Base-by-base conservation (phyloP, 2,113 vertebrate species). In the Anas platyrhynchos region DNA sequence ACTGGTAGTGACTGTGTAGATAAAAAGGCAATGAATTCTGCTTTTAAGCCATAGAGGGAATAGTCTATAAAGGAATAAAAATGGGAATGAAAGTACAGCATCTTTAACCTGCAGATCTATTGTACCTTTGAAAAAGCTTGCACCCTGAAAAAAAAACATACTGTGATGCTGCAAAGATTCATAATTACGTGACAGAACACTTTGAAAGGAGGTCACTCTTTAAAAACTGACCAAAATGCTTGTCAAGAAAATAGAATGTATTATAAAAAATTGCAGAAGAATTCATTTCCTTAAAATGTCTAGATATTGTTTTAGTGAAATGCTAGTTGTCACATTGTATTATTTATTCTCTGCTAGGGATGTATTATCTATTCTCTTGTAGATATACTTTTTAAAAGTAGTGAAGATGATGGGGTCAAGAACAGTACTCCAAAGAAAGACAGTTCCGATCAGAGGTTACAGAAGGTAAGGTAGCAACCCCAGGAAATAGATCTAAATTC, bases 341-440 rank as follows among this genome's bases (percentile, higher is more conserved):
- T 97, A 97, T 98, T 98, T 98, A 97, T 98, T 99, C 92, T 96
- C 5, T 65, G 88, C 76, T 97, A 98, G 98, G 98, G 80, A 94
- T 77, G 15, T 97, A 5, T 89, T 73, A 38, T 62, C 80, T 95
- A 18, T 84, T 85, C 71, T 76, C 92, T 95, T 88, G 56, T 97
- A 99, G 98, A 98, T 83, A 96, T 98, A 81, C 96, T 98, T 97
- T 96, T 96, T 96, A 98, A 97, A 97, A 91, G 98, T 94, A 77
- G 46, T 90, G 97, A 98, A 95, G 98, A 98, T 94, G 96, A 93
- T 52, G 98, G 79, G 96, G 96, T 98, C 97, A 98, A 97, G 94
- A 98, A 95, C 95, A 98, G 97, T 98, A 96, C 96, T 95, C 97
- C 97, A 91, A 98, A 98, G 97, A 98, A 98, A 91, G 97, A 97